A percentile compares a stretch with the other conserved stretches of the same genome.
phyloP scores from a whole-genome alignment of 2,888 invertebrate genomes.

The Tolmerus cingulatus region DNA sequence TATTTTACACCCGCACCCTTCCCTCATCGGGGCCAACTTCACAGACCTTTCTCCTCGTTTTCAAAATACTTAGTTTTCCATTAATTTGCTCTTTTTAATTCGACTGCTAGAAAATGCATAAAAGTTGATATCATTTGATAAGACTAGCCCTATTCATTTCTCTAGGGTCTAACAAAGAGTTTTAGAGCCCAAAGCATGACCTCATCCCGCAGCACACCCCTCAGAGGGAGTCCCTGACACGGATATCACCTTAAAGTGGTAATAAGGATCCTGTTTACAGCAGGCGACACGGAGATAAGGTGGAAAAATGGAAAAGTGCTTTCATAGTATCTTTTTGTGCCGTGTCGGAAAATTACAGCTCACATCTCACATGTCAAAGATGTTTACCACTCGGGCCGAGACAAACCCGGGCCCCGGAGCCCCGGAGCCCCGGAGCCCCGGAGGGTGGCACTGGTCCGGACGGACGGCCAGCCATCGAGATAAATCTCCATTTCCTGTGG shows the following conservation, averaged over 20 bases:
- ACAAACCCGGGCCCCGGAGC: not conserved
- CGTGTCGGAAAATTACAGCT: not conserved
- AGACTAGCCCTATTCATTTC: not conserved
- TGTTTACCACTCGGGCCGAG: slow-evolving; percentile 5
- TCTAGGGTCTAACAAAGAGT: not conserved
- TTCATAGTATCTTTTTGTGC: not conserved
- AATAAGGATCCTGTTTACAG: slow-evolving; percentile 30
- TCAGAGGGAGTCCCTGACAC: not conserved
- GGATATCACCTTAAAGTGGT: slow-evolving; percentile 10
- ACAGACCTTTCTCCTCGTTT: no score
- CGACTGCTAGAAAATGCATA: not conserved
- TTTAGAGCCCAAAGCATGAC: not conserved
- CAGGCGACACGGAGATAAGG: not conserved
- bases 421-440: not conserved
- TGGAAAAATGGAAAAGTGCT: slow-evolving; percentile 12
- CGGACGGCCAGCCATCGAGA: slow-evolving; percentile 12
- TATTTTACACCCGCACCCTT: no score
- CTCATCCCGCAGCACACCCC: not conserved
- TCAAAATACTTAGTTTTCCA: no score
- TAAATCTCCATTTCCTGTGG: slow-evolving; percentile 37
- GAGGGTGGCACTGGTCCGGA: not conserved
- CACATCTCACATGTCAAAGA: slow-evolving; percentile 22
- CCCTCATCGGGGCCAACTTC: no score
- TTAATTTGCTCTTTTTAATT: no score
- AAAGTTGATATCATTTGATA: not conserved